These are phyloP conservation scores for Donacobius atricapilla DNA, from an alignment of 2,113 vertebrate genomes.

Conservation along the genomic window DNA sequence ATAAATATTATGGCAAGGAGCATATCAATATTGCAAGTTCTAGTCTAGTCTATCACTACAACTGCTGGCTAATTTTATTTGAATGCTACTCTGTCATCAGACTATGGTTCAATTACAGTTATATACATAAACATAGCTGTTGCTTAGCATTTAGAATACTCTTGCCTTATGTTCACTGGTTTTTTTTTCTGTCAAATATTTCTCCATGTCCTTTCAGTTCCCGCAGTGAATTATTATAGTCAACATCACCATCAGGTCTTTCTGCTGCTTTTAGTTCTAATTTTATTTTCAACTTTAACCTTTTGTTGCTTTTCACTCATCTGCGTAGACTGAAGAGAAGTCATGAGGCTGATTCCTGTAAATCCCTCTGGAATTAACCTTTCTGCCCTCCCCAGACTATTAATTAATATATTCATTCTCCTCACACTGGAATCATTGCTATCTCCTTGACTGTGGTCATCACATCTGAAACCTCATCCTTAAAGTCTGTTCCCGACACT, in stretches of 20 bases:
- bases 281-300: background rate
- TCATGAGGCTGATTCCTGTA: background rate
- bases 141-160: slow-evolving; percentile 1
- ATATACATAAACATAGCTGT: slow-evolving; percentile 35
- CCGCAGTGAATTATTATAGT: background rate
- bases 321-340: background rate
- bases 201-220: background rate
- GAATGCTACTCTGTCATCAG: slow-evolving; percentile 1
- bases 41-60: slow-evolving; percentile 1
- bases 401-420: background rate
- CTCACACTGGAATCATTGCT: background rate
- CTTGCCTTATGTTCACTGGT: background rate
- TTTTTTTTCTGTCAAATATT: background rate
- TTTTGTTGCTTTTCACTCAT: background rate
- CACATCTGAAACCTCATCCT: background rate
- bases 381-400: background rate
- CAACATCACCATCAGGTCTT: background rate
- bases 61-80: slow-evolving; percentile 41
- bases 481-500: background rate
- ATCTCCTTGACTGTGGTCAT: background rate
- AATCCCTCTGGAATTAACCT: background rate
- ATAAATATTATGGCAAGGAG: slow-evolving; percentile 26
- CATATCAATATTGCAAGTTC: background rate
- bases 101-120: slow-evolving; percentile 24
- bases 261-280: background rate